Conservation (phyloP, 1,140 invertebrate species). For the Drosophila tani region DNA sequence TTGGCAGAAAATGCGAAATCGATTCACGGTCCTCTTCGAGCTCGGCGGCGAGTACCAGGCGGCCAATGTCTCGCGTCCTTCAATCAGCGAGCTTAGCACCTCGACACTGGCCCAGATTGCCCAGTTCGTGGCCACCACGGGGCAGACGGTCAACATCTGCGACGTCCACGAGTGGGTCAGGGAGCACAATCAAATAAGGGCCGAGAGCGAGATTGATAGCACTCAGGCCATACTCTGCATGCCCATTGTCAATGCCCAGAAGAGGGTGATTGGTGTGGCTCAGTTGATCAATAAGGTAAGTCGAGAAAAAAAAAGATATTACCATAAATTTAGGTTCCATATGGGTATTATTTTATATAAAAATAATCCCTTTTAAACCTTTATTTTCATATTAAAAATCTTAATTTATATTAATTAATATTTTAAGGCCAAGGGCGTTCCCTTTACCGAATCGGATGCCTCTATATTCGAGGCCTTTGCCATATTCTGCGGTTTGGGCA, state of each 20-base stretch:
- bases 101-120: constrained; percentile 90
- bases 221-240: constrained; percentile 93
- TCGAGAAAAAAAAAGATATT: too few species aligned
- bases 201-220: constrained; percentile 87
- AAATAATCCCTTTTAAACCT: background rate
- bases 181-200: constrained; percentile 85
- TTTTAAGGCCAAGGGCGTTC: constrained; percentile 90
- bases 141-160: constrained; percentile 93
- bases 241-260: constrained; percentile 96
- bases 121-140: constrained; percentile 92
- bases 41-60: constrained; percentile 86
- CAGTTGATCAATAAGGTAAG: constrained; percentile 98
- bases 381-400: background rate
- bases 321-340: too few species aligned
- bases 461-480: constrained; percentile 98
- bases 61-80: constrained; percentile 82
- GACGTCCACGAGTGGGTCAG: constrained; percentile 90
- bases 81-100: constrained; percentile 81
- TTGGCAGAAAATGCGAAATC: constrained; percentile 86
- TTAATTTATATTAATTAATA: too few species aligned
- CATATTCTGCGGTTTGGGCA: constrained; percentile 98
- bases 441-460: constrained; percentile 95
- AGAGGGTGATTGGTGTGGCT: constrained; percentile 95
- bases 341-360: background rate
- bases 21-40: constrained; percentile 93